Conservation (phyloP, 2,888 invertebrate species). For the Labia minor region DNA sequence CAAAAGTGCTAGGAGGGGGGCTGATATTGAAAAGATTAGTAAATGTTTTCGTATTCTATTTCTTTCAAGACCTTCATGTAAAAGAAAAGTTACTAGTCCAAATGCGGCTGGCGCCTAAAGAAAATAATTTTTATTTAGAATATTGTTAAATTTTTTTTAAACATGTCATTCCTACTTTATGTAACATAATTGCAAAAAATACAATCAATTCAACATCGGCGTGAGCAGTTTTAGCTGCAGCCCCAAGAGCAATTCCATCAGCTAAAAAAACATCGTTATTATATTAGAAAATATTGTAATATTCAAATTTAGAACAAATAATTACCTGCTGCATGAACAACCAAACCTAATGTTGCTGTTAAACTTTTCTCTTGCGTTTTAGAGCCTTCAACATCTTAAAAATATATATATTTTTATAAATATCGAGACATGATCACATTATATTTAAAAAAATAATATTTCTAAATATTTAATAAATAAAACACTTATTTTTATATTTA, state of each 20-base stretch:
- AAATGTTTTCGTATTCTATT: not conserved
- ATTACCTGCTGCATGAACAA: conserved; percentile 90
- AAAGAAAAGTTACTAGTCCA: conserved; percentile 91
- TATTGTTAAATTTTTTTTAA: not conserved
- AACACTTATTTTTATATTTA: no score
- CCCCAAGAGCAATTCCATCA: conserved; percentile 95
- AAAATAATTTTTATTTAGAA: conserved; percentile 17
- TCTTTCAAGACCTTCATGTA: conserved; percentile 85
- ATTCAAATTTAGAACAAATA: conserved; percentile 18
- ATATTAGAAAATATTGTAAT: conserved; percentile 17
- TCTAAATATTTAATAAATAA: no score
- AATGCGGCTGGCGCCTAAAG: conserved; percentile 90
- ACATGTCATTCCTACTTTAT: conserved; percentile 54
- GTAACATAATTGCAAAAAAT: conserved; percentile 96
- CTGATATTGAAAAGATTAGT: conserved; percentile 46
- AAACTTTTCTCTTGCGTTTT: conserved; percentile 47
- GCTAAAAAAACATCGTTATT: conserved; percentile 43
- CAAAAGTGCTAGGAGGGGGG: conserved; percentile 76
- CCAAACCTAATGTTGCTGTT: conserved; percentile 91
- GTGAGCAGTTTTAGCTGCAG: conserved; percentile 92
- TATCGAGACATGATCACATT: not conserved
- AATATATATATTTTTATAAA: conserved; percentile 13
- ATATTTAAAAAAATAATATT: not conserved
- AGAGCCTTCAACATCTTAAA: conserved; percentile 35
- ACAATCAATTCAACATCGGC: conserved; percentile 95